Conservation (phyloP, 1,140 invertebrate species). For the Hyposmocoma kahamanoa region DNA sequence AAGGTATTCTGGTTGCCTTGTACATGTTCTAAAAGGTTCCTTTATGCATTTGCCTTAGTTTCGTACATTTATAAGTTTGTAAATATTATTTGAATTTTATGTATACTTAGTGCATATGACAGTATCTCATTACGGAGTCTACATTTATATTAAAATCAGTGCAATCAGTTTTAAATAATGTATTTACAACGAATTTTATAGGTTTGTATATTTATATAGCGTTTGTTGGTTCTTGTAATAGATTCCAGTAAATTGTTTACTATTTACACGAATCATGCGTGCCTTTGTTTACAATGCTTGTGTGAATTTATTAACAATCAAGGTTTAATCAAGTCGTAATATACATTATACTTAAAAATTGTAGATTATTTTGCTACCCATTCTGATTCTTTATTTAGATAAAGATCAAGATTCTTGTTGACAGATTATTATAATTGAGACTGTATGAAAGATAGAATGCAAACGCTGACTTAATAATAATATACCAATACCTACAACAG, state of each 20-base stretch:
- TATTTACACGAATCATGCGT: too few relatives aligned
- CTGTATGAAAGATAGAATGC: too few relatives aligned
- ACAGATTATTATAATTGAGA: too few relatives aligned
- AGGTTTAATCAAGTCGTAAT: not conserved
- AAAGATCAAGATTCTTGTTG: too few relatives aligned
- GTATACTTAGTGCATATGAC: not conserved
- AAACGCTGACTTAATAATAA: too few relatives aligned
- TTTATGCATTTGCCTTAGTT: conserved; percentile 2
- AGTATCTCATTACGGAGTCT: too few relatives aligned
- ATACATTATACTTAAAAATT: not conserved
- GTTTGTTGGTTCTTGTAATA: not conserved
- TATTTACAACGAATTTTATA: not conserved
- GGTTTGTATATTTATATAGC: not conserved
- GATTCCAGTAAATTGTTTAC: not conserved
- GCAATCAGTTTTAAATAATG: not conserved
- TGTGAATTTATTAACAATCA: not conserved
- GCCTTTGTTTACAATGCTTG: not conserved
- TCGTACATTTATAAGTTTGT: not conserved
- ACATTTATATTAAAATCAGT: not conserved
- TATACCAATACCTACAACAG: too few relatives aligned
- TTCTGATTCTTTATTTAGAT: too few relatives aligned
- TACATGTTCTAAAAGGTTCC: too few relatives aligned
- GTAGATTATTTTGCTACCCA: too few relatives aligned
- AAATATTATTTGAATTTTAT: not conserved
- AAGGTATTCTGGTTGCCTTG: too few relatives aligned